Conservation (phyloP, 2,888 invertebrate genomes). For the Cephonodes hylas region DNA sequence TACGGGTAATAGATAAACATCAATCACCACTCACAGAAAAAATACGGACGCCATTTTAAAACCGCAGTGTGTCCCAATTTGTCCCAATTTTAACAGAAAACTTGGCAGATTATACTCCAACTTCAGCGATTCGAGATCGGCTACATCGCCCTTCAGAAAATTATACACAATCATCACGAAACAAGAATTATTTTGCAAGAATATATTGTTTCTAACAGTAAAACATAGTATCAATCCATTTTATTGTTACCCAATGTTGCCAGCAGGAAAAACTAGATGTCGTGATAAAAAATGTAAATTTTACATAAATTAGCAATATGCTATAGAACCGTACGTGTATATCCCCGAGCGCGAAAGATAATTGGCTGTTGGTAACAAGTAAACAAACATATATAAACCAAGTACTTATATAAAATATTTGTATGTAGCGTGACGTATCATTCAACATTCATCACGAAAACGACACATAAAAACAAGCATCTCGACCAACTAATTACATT, state of each 20-base stretch:
- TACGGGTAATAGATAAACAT: not conserved
- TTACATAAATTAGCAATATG: conserved; percentile 1
- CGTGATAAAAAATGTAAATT: conserved; percentile 6
- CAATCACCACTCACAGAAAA: not conserved
- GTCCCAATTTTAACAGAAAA: not conserved
- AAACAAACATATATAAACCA: conserved; percentile 1
- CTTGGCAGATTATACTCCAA: not conserved
- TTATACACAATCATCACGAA: too few relatives aligned
- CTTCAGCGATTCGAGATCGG: not conserved
- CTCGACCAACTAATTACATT: conserved; percentile 13
- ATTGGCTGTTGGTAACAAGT: conserved; percentile 8
- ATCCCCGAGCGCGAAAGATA: not conserved
- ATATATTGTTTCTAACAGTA: not conserved
- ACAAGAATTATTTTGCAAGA: not conserved
- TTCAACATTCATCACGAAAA: conserved; percentile 10
- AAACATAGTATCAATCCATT: not conserved
- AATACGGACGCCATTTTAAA: conserved; percentile 6
- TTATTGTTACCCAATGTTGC: conserved; percentile 2
- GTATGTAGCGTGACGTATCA: conserved; percentile 5
- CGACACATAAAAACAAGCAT: conserved; percentile 12
- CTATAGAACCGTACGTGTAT: not conserved
- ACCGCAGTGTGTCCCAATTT: not conserved
- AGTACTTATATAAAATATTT: not conserved
- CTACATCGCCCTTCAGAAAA: not conserved
- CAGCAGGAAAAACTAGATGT: not conserved